These are phyloP conservation scores for Byasa hedistus DNA, from an alignment of 2,888 invertebrate genomes.

Conservation along the genomic window DNA sequence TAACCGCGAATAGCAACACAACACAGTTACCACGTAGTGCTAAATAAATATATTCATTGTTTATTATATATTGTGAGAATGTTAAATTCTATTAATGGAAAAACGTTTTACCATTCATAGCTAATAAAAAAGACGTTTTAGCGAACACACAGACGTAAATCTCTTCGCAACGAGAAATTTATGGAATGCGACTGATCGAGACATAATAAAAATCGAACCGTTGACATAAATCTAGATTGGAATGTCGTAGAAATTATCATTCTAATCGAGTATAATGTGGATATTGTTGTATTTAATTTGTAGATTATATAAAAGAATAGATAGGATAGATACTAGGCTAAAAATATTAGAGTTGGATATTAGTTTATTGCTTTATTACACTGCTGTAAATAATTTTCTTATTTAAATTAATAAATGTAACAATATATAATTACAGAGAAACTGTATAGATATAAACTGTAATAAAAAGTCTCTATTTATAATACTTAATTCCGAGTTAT, in stretches of 20 bases:
- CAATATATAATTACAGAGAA: no score
- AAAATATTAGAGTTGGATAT: no score
- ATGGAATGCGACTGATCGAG: constrained; percentile 7
- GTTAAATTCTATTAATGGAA: background rate
- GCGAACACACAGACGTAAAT: background rate
- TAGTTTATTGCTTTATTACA: no score
- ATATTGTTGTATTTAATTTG: constrained; percentile 18
- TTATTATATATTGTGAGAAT: background rate
- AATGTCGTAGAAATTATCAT: constrained; percentile 22
- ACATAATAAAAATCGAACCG: constrained; percentile 7
- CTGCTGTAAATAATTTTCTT: no score
- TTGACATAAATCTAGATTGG: constrained; percentile 17
- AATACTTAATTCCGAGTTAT: no score
- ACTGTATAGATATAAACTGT: no score
- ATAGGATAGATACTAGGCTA: background rate
- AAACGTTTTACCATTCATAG: no score
- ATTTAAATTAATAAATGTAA: no score
- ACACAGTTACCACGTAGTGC: background rate
- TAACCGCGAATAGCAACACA: background rate
- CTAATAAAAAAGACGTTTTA: no score
- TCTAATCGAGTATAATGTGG: constrained; percentile 6
- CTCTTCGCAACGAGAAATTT: background rate
- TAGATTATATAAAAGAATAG: background rate
- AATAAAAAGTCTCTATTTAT: no score
- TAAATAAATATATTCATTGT: background rate